Evolutionary conservation across 1,140 invertebrate species (phyloP).

Genomic region (Dufourea novaeangliae): DNA sequence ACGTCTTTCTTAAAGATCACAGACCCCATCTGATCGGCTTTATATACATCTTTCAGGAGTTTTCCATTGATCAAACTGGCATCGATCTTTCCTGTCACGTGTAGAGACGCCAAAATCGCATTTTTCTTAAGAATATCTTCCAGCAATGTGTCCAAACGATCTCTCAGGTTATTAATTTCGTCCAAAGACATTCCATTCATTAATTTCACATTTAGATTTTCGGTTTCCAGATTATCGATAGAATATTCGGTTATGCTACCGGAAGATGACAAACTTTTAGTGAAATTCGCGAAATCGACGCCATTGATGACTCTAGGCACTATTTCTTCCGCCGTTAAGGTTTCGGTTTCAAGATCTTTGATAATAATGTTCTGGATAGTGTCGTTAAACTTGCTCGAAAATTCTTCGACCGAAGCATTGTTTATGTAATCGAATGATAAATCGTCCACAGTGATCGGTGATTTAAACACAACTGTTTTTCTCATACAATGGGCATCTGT

Average conservation of each 20-base stretch:
- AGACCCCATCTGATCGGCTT: conserved; percentile 37
- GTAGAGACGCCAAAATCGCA: conserved; percentile 49
- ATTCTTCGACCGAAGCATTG: conserved; percentile 37
- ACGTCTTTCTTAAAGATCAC: conserved; percentile 59
- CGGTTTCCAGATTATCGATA: conserved; percentile 56
- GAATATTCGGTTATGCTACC: conserved; percentile 60
- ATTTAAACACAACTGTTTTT: conserved; percentile 61
- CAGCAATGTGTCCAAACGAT: conserved; percentile 1
- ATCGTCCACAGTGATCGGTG: conserved; percentile 57
- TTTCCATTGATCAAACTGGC: conserved; percentile 56
- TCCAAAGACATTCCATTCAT: conserved; percentile 62
- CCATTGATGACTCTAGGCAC: conserved; percentile 58
- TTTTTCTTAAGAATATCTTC: conserved; percentile 21
- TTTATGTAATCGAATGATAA: conserved; percentile 63
- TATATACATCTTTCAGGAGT: conserved; percentile 52
- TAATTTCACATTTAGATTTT: conserved; percentile 41
- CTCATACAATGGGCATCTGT: conserved; percentile 54
- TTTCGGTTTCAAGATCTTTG: conserved; percentile 58
- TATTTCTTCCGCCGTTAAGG: conserved; percentile 59
- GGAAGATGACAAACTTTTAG: conserved; percentile 54
- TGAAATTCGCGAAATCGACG: conserved; percentile 51
- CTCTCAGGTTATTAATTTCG: conserved; percentile 43
- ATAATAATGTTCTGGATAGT: conserved; percentile 48
- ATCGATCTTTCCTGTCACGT: conserved; percentile 60
- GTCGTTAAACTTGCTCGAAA: conserved; percentile 51